These are phyloP conservation scores for Glareola pratincola DNA, from an alignment of 2,113 vertebrate species.

Conservation along the genomic window DNA sequence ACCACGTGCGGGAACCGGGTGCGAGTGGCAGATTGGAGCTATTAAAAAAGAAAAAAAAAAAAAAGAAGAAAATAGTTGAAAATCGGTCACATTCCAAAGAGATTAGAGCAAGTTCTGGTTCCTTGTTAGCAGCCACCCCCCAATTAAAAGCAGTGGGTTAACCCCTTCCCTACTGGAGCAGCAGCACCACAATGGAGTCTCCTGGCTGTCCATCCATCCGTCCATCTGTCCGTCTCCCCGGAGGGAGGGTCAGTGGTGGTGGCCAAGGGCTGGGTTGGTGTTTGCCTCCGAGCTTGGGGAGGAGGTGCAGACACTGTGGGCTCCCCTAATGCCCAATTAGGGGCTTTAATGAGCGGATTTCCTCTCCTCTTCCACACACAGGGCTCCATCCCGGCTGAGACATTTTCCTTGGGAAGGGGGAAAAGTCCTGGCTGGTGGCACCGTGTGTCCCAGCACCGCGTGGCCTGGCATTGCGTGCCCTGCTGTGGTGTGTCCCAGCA, in stretches of 20 bases:
- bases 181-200: not conserved
- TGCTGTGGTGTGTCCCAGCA: rapidly evolving
- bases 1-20: not conserved
- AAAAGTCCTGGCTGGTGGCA: not conserved
- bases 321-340: not conserved
- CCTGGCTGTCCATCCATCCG: not conserved
- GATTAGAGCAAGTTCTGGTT: slow-evolving; percentile 71
- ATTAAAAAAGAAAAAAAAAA: slow-evolving; percentile 18
- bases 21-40: slow-evolving; percentile 1
- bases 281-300: not conserved
- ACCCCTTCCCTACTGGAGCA: slow-evolving; percentile 62
- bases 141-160: slow-evolving; percentile 48
- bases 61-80: slow-evolving; percentile 26
- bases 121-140: slow-evolving; percentile 51
- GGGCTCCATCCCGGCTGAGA: not conserved
- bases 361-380: not conserved
- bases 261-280: not conserved
- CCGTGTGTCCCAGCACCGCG: not conserved
- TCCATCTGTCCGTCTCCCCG: rapidly evolving
- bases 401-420: not conserved
- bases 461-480: not conserved
- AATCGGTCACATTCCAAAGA: slow-evolving; percentile 80
- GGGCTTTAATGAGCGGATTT: not conserved
- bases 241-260: not conserved
- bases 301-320: not conserved